Evolutionary conservation across 2,113 vertebrate species (phyloP), one percentile per base, ranked within the genome.

Genomic region (Pollachius pollachius): DNA sequence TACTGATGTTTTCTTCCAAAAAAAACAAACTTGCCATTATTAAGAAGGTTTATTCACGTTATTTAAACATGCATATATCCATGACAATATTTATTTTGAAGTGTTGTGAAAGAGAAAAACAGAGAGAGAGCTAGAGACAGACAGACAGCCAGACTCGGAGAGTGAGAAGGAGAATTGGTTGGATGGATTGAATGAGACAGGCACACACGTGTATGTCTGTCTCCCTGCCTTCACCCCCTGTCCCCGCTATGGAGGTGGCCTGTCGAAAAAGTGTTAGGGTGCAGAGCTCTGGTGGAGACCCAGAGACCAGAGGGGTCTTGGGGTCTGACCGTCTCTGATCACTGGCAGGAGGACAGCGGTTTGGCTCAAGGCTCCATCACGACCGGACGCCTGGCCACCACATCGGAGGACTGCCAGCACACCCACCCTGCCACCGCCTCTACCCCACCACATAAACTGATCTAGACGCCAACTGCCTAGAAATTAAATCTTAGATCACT

Each of bases 201-300:
- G 4, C 30, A 34, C 30, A 34, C 30, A 34, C 30, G 30, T 34
- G 58, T 79, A 75, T 61, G 72, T 23, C 23, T 1, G 80, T 69
- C 52, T 71, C 69, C 62, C 70, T 73, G 80, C 5, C 21, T 69
- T 72, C 74, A 64, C 79, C 74, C 41, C 71, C 66, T 23, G 8
- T 12, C 16, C 54, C 59, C 64, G 66, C 76, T 75, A 78, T 77
- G 52, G 56, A 54, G 74, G 70, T 82, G 79, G 30, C 0, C 30
- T 2, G 30, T 4, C 66, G 77, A 73, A 79, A 70, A 72, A 19
- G 15, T 79, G 82, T 88, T 76, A 85, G 74, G 71, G 30, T 34
- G 61, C 34, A 57, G 60, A 81, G 80, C 82, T 82, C 64, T 77
- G 84, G 72, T 73, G 77, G 62, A 30, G 75, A 70, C 23, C 70